Conservation (phyloP, 53 echinoderm and acorn worm species). For the Arbacia lixula region DNA sequence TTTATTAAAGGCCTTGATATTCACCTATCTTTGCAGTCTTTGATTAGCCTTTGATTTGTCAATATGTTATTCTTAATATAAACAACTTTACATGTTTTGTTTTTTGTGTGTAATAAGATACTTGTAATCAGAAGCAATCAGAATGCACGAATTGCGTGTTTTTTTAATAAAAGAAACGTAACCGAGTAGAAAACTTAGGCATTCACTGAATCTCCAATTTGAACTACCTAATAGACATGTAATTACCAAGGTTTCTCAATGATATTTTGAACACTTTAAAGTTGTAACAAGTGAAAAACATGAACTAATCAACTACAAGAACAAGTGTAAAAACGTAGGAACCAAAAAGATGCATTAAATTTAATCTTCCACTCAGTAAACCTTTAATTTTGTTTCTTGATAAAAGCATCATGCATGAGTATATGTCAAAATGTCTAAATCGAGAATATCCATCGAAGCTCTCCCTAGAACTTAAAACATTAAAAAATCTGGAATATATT, state of each 20-base stretch:
- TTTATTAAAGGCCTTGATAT: constrained; percentile 26
- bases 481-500: background rate
- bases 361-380: constrained; percentile 23
- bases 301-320: constrained; percentile 20
- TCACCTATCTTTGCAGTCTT: constrained; percentile 26
- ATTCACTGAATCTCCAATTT: constrained; percentile 23
- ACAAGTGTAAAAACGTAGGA: constrained; percentile 23
- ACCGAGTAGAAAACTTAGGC: constrained; percentile 26
- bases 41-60: constrained; percentile 23
- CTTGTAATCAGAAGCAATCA: constrained; percentile 23
- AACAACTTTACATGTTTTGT: constrained; percentile 23
- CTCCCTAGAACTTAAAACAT: constrained; percentile 18
- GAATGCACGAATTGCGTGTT: constrained; percentile 26
- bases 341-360: constrained; percentile 16
- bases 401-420: constrained; percentile 26
- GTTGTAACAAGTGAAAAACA: constrained; percentile 19
- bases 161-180: constrained; percentile 22
- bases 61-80: constrained; percentile 19
- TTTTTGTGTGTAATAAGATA: constrained; percentile 23
- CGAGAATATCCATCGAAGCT: constrained; percentile 26
- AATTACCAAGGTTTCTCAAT: constrained; percentile 16
- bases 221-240: constrained; percentile 15
- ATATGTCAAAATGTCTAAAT: constrained; percentile 26
- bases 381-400: constrained; percentile 21
- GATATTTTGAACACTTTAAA: constrained; percentile 26